Evolutionary conservation across 2,113 vertebrate genomes (phyloP), one percentile per base, ranked within the genome.

Genomic region (Nansenia antarctica): DNA sequence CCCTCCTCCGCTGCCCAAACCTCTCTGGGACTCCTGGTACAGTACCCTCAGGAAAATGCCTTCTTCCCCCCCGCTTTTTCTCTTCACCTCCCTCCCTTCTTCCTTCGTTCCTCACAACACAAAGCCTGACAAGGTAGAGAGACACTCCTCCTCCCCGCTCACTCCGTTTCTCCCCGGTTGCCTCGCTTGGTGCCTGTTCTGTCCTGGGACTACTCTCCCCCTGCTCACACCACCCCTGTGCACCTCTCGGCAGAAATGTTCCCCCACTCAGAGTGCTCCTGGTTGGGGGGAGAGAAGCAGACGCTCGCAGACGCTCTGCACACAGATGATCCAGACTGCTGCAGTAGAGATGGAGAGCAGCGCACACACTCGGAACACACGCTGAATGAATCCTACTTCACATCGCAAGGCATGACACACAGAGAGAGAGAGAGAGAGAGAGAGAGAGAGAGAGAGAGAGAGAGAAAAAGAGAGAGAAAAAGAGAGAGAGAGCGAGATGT

Each of bases 111-210:
- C 70, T 82, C 65, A 73, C 72, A 85, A 74, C 77, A 78, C 81
- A 85, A 87, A 86, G 86, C 79, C 58, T 82, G 83, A 42, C 62
- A n/a, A 20, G 39, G 74, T n/a, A 49, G n/a, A 1, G 20, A 22
- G 24, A 54, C 8, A 30, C 37, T 49, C 54, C 24, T 18, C 30
- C 29, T 67, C 47, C 67, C 34, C 30, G 47, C 31, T n/a, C n/a
- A 73, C 69, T 74, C 64, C 70, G 63, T 83, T 65, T 73, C 54
- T 68, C 59, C 65, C 75, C 55, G 55, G 70, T 62, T 47, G 70
- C 71, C 67, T 67, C 71, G 62, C 67, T 60, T 68, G 75, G 69
- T 71, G 54, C 59, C 49, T 53, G 75, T 73, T 76, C 69, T 65
- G 61, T 69, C 49, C 71, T 62, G 52, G 32, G 61, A 69, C 64